These are phyloP conservation scores for Arenaria interpres DNA, from an alignment of 2,113 vertebrate genomes.

Conservation along the genomic window DNA sequence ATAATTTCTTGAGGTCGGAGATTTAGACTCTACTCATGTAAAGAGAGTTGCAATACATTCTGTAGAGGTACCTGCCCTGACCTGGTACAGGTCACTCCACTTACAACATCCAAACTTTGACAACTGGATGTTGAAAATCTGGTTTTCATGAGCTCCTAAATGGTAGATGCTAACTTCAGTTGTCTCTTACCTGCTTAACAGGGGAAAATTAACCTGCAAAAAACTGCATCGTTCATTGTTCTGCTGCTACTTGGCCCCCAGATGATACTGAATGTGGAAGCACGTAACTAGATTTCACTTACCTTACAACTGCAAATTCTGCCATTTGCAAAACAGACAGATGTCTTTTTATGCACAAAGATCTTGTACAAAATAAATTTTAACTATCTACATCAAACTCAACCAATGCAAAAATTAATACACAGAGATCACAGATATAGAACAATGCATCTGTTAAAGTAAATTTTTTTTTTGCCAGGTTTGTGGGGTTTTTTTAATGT, in stretches of 20 bases:
- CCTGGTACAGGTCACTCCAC: background rate
- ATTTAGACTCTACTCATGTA: background rate
- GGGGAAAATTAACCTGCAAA: background rate
- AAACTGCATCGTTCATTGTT: background rate
- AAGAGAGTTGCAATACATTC: background rate
- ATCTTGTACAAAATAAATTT: slow-evolving; percentile 1
- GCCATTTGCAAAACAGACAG: background rate
- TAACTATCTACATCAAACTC: background rate
- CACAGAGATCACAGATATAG: background rate
- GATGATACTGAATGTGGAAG: background rate
- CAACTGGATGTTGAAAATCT: slow-evolving; percentile 30
- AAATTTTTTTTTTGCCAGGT: background rate
- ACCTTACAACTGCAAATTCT: slow-evolving; percentile 9
- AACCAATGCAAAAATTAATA: background rate
- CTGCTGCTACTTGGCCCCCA: background rate
- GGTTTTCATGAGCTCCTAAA: background rate
- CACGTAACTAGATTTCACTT: slow-evolving; percentile 10
- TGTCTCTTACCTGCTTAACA: background rate
- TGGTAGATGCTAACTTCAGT: background rate
- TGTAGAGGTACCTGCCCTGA: background rate
- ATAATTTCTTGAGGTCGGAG: background rate
- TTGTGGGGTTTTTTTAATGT: background rate
- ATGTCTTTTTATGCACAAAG: background rate
- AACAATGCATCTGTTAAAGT: background rate
- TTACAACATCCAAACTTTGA: background rate